These are phyloP conservation scores for Embiotoca jacksoni DNA, from an alignment of 2,113 vertebrate genomes.

Conservation along the genomic window DNA sequence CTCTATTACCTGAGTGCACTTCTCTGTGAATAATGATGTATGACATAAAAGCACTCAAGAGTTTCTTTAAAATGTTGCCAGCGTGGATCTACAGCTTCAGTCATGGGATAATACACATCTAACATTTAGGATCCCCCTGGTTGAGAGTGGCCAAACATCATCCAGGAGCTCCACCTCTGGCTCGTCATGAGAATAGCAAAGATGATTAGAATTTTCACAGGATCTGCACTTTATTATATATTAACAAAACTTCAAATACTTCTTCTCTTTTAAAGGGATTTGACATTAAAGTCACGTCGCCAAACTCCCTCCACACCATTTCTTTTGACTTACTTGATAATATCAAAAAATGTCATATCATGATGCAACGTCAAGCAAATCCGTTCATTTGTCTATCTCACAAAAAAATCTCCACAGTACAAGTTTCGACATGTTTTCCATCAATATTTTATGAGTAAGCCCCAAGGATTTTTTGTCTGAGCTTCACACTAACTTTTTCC, in stretches of 20 bases:
- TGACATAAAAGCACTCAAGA: constrained; percentile 91
- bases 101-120: constrained; percentile 78
- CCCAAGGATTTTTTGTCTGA: constrained; percentile 51
- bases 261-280: constrained; percentile 29
- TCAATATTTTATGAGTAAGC: constrained; percentile 68
- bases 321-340: constrained; percentile 65
- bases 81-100: constrained; percentile 81
- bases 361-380: constrained; percentile 81
- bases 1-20: constrained; percentile 90
- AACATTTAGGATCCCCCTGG: constrained; percentile 41
- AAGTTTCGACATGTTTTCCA: constrained; percentile 71
- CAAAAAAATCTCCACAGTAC: constrained; percentile 61
- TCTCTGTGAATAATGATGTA: constrained; percentile 91
- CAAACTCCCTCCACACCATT: constrained; percentile 38
- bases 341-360: constrained; percentile 64
- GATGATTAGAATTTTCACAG: constrained; percentile 1
- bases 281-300: constrained; percentile 52
- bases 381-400: constrained; percentile 76
- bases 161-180: constrained; percentile 6
- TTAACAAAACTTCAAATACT: constrained; percentile 23
- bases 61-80: constrained; percentile 85
- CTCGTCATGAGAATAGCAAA: constrained; percentile 28
- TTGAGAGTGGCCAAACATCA: neutral
- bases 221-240: constrained; percentile 10
- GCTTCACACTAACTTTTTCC: constrained; percentile 45